phyloP scores from a whole-genome alignment of 2,797 vertebrate species.

The Falco cherrug region DNA sequence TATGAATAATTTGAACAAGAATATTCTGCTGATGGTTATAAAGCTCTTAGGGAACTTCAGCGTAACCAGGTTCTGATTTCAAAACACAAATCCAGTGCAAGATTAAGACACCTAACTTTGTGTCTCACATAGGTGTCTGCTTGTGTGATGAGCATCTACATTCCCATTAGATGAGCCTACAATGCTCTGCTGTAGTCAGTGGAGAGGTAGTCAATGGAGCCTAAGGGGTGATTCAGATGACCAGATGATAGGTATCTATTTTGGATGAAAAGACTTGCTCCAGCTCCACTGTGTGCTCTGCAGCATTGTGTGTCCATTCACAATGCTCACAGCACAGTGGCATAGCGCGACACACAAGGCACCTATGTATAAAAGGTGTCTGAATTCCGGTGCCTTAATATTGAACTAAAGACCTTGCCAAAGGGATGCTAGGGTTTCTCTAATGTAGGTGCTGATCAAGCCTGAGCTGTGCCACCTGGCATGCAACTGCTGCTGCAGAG shows the following conservation, averaged over 20 bases:
- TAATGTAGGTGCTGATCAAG: neutral
- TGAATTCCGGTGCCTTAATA: neutral
- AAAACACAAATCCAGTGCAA: neutral
- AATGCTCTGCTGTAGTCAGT: neutral
- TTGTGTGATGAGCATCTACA: neutral
- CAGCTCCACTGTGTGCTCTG: neutral
- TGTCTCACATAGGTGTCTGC: neutral
- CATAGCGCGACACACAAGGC: neutral
- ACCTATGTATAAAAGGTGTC: neutral
- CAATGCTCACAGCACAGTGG: neutral
- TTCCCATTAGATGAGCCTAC: neutral
- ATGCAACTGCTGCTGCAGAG: neutral
- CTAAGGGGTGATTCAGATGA: neutral
- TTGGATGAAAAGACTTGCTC: neutral
- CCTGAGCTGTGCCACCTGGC: neutral
- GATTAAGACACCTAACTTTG: neutral
- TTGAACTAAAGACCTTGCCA: neutral
- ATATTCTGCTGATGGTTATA: neutral
- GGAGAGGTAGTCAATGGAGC: neutral
- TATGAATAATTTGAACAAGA: neutral
- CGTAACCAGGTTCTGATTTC: neutral
- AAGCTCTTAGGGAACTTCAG: neutral
- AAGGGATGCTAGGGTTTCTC: neutral
- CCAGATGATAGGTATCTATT: neutral
- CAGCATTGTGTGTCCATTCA: rapidly evolving